Conservation (phyloP, 1,140 invertebrate genomes). For the Drosophila yakuba region DNA sequence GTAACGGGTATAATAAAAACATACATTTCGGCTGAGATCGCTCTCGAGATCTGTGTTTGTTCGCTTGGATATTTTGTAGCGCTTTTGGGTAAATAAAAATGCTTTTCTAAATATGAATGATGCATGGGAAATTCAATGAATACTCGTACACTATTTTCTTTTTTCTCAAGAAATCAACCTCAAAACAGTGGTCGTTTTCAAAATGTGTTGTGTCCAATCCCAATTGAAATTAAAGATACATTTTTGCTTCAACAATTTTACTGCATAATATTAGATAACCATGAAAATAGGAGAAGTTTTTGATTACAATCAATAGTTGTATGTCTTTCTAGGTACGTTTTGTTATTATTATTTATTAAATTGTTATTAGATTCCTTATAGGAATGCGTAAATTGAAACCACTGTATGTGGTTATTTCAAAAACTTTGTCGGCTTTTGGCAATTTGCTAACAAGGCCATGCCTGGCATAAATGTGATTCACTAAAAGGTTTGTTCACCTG, state of each 20-base stretch:
- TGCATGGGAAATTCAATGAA: conserved; percentile 43
- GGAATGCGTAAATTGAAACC: neutral
- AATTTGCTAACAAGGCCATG: conserved; percentile 43
- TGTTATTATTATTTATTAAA: too few species aligned
- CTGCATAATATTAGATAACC: too few species aligned
- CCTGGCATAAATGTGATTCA: conserved; percentile 15
- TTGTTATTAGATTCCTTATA: too few species aligned
- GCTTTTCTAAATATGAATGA: conserved; percentile 59
- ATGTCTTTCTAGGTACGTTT: too few species aligned
- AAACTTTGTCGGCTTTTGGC: conserved; percentile 44
- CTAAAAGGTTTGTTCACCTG: conserved; percentile 42
- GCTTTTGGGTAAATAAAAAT: conserved; percentile 53
- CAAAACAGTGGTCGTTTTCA: conserved; percentile 6
- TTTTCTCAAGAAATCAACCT: neutral
- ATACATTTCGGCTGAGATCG: conserved; percentile 12
- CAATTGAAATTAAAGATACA: too few species aligned
- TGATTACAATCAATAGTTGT: too few species aligned
- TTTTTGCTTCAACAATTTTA: too few species aligned
- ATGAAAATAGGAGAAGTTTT: too few species aligned
- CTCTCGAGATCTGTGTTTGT: neutral
- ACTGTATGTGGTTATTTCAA: neutral
- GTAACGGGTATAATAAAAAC: too few species aligned
- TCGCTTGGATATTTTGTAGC: conserved; percentile 19
- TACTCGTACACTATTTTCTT: too few species aligned
- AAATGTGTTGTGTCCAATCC: too few species aligned